Conservation (phyloP, 2,113 vertebrate genomes). For the Carollia perspicillata region DNA sequence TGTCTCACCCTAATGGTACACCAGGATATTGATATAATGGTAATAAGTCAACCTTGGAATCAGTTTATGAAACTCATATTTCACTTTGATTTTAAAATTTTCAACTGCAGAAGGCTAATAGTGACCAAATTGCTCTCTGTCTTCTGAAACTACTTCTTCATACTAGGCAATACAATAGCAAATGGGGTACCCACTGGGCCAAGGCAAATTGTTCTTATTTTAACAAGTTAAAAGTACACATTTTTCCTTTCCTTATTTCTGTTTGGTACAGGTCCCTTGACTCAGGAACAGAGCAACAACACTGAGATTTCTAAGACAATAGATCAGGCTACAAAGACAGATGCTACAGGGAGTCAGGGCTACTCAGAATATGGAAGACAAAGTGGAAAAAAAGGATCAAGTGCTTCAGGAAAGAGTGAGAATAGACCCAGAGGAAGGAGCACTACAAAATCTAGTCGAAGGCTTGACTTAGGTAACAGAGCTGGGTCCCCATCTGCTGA, state of each 20-base stretch:
- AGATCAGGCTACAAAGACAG: background rate
- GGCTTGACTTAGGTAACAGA: fast-evolving
- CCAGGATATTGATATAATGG: background rate
- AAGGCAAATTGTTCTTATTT: background rate
- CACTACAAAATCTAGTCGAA: background rate
- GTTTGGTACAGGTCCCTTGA: slow-evolving; percentile 62
- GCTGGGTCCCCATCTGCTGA: background rate
- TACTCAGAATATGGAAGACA: background rate
- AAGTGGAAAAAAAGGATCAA: background rate
- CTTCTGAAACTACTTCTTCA: background rate
- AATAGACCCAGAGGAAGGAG: background rate
- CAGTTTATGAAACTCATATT: background rate
- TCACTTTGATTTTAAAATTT: slow-evolving; percentile 10
- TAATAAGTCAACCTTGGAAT: background rate
- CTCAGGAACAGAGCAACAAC: slow-evolving; percentile 12
- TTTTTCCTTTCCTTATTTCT: slow-evolving; percentile 47
- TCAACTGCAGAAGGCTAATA: background rate
- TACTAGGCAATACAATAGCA: background rate
- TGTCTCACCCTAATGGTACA: background rate
- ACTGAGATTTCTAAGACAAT: background rate
- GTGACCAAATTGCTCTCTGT: background rate
- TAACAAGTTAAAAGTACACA: background rate
- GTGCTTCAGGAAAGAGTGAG: background rate
- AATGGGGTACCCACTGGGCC: background rate
- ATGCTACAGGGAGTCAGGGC: background rate